These are phyloP conservation scores for Eucidaris tribuloides DNA, from an alignment of 35 echinoderm and acorn worm species.

Conservation along the genomic window DNA sequence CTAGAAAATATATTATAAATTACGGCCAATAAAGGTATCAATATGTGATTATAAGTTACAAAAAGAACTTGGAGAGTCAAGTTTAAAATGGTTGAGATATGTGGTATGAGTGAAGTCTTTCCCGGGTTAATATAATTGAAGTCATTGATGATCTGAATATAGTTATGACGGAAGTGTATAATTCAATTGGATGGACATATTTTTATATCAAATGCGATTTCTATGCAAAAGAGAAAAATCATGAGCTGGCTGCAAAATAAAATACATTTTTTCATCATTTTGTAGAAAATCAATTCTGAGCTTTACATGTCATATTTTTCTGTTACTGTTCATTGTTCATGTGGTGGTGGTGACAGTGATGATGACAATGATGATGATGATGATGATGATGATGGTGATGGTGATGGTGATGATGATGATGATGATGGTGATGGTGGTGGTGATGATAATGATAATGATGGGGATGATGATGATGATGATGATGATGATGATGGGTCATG, in stretches of 20 bases:
- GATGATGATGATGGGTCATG: neutral
- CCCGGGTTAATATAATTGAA: neutral
- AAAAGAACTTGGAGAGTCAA: no score
- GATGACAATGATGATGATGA: neutral
- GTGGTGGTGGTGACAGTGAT: neutral
- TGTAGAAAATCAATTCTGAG: neutral
- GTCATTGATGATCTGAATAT: neutral
- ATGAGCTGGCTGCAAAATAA: neutral
- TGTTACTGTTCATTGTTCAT: neutral
- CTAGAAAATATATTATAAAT: neutral
- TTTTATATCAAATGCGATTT: neutral
- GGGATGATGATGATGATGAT: no score
- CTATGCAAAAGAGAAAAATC: neutral
- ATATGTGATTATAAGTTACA: neutral
- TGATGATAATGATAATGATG: no score
- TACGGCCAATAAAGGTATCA: neutral
- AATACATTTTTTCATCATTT: neutral
- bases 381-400: constrained; percentile 6
- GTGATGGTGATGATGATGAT: neutral
- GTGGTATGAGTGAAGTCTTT: constrained; percentile 4
- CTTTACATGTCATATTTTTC: neutral
- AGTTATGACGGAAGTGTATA: constrained; percentile 5
- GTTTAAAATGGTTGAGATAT: no score
- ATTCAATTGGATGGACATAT: neutral
- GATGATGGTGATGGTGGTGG: neutral